Percentiles rank a stretch among this genome's conserved stretches.
phyloP scores from a whole-genome alignment of 2,888 invertebrate species.

The Habrosyne pyritoides region DNA sequence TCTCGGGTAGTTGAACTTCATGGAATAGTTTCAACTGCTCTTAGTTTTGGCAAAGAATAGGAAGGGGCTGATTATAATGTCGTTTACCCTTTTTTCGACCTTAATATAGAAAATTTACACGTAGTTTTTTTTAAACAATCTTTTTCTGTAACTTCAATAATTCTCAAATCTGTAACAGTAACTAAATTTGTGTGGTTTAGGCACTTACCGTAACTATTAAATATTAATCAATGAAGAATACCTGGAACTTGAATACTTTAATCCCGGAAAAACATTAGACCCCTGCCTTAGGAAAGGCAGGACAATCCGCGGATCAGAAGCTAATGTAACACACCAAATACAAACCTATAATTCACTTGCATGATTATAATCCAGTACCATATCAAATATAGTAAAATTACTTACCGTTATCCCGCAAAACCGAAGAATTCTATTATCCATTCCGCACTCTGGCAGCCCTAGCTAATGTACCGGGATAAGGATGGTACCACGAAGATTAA shows the following conservation, averaged over 20 bases:
- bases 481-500: slow-evolving; percentile 58
- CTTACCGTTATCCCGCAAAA: slow-evolving; percentile 17
- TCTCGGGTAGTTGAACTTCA: slow-evolving; percentile 17
- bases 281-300: too few species aligned
- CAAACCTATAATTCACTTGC: neutral
- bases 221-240: too few species aligned
- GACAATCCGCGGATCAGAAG: too few species aligned
- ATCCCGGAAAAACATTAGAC: too few species aligned
- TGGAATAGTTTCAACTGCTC: slow-evolving; percentile 7
- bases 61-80: neutral
- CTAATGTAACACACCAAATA: neutral
- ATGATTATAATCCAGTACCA: neutral
- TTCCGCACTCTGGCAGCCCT: slow-evolving; percentile 10
- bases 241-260: too few species aligned
- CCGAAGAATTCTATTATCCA: slow-evolving; percentile 27
- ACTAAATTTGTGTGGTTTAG: too few species aligned
- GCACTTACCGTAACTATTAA: too few species aligned
- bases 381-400: slow-evolving; percentile 10
- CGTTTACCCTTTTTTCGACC: neutral
- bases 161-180: too few species aligned
- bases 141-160: too few species aligned
- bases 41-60: neutral
- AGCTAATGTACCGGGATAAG: slow-evolving; percentile 42
- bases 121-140: too few species aligned
- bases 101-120: too few species aligned